These are phyloP conservation scores for Eupithecia centaureata DNA, from an alignment of 2,888 invertebrate species.

Conservation along the genomic window DNA sequence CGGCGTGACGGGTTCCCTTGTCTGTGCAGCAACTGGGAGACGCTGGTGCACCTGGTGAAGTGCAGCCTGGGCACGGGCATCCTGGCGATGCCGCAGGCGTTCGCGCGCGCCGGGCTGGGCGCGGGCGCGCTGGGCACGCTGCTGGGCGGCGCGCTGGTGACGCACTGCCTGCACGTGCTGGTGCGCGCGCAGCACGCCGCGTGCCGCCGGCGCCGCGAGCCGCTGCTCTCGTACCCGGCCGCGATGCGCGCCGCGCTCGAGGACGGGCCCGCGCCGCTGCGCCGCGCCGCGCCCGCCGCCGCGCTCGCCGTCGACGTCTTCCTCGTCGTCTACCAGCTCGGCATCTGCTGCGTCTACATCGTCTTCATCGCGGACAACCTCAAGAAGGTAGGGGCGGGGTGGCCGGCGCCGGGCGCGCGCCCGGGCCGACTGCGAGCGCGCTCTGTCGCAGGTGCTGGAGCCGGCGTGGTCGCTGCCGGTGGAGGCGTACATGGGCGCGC, in stretches of 20 bases:
- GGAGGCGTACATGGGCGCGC: constrained; percentile 86
- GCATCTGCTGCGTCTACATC: constrained; percentile 97
- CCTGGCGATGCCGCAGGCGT: constrained; percentile 97
- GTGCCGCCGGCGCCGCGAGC: constrained; percentile 85
- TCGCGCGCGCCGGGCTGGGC: constrained; percentile 91
- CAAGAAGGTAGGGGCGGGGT: constrained; percentile 85
- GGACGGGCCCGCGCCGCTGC: constrained; percentile 87
- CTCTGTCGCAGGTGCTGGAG: constrained; percentile 63
- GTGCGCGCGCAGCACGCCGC: constrained; percentile 83
- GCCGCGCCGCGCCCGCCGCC: constrained; percentile 84
- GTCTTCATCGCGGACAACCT: constrained; percentile 95
- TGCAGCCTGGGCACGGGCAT: constrained; percentile 97
- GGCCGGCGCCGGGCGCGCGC: constrained; percentile 82
- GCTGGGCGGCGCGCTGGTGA: constrained; percentile 90
- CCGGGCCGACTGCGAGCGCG: constrained; percentile 86
- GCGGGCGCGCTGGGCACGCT: constrained; percentile 91
- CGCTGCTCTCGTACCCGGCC: constrained; percentile 92
- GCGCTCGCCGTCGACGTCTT: constrained; percentile 87
- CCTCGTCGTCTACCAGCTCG: constrained; percentile 93
- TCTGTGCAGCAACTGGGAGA: constrained; percentile 88
- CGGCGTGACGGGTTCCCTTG: too few species aligned
- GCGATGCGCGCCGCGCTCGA: constrained; percentile 91
- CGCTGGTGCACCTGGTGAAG: constrained; percentile 93
- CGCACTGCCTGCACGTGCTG: constrained; percentile 94
- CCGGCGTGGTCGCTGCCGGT: constrained; percentile 71